Evolutionary conservation across 1,140 invertebrate species (phyloP), one percentile per base, ranked within the genome.

Genomic region (Acromyrmex echinatior): DNA sequence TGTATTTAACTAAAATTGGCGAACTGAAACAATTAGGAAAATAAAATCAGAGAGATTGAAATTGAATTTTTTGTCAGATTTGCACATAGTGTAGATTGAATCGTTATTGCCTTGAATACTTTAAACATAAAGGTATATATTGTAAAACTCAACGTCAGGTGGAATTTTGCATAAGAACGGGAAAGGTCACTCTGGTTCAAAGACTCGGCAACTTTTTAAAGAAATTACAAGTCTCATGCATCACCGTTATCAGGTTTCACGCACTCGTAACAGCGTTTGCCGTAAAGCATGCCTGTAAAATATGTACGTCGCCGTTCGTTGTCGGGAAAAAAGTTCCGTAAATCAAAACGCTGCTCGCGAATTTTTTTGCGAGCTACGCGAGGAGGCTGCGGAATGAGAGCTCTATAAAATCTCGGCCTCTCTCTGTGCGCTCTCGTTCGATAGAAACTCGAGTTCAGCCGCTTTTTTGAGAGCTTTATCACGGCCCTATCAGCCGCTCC

Each of bases 161-260:
- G n/a, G n/a, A 74, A 74, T 84, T 56, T 84, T 49, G 9, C 56
- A 62, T 51, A 76, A 76, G 39, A 74, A 25, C 80, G 16, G 16
- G 16, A 80, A 35, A 49, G 80, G 70, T 76, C 39, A 62, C 63
- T 74, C 58, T 39, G 70, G 70, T 84, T 84, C 70, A 63, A 84
- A 63, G 56, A 63, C 39, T 84, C 56, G 3, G 80, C n/a, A 51
- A 84, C 70, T 84, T 74, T 81, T 84, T 84, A 62, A 84, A 84
- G 80, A 84, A 84, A 84, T 84, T 84, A 84, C 56, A 84, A 62
- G 80, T 62, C 80, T 74, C 80, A 63, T 84, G 70, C 80, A 74
- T 84, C 80, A 84, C 51, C 56, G 70, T 84, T 84, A 84, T 84
- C 80, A 76, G 70, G 80, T 84, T 84, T 74, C 80, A 84, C 70